A percentile compares a stretch with the other conserved stretches of the same genome.
Conservation (phyloP, 2,888 invertebrate species). For the Terebella lapidaria region DNA sequence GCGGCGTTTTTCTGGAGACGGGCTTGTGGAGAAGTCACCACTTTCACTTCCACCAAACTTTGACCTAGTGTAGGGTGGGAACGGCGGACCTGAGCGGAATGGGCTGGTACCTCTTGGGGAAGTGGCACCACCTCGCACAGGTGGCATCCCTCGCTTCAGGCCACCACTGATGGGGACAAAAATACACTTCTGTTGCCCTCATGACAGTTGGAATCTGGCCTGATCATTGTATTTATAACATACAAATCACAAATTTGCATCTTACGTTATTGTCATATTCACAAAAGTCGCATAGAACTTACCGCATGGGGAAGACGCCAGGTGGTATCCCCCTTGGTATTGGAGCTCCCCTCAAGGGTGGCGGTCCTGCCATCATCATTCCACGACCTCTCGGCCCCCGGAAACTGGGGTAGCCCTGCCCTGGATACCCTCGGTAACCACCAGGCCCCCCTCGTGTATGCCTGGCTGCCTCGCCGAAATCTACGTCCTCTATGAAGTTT, state of each 20-base stretch:
- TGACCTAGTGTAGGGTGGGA: too few species aligned
- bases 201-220: too few species aligned
- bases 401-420: background rate
- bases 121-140: background rate
- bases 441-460: background rate
- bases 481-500: background rate
- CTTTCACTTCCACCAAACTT: background rate
- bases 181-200: too few species aligned
- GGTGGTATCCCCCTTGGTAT: background rate
- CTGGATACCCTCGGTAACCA: background rate
- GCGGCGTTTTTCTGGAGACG: background rate
- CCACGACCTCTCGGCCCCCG: background rate
- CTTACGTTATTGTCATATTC: background rate
- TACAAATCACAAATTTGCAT: background rate
- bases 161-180: too few species aligned
- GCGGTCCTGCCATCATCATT: background rate
- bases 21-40: background rate
- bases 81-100: too few species aligned
- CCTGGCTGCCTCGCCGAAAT: conserved; percentile 1
- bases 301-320: background rate
- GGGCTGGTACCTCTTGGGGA: background rate
- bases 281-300: background rate
- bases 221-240: background rate
- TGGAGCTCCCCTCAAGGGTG: background rate
- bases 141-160: background rate